These are phyloP conservation scores for Perodicticus potto DNA, from an alignment of 2,797 vertebrate genomes.

Conservation along the genomic window DNA sequence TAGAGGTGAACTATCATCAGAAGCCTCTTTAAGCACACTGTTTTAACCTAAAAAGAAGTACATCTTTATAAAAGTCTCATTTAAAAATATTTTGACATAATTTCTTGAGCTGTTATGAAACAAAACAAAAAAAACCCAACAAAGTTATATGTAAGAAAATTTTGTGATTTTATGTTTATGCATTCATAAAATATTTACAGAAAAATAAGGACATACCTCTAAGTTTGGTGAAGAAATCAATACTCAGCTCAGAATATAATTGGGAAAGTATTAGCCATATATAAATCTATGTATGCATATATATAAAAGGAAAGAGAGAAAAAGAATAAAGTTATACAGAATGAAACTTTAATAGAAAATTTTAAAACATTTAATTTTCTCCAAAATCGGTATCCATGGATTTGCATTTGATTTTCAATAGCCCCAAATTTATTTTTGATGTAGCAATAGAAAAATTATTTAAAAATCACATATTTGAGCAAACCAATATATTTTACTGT, in stretches of 20 bases:
- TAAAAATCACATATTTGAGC: neutral
- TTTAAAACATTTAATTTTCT: neutral
- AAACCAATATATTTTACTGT: neutral
- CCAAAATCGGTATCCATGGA: neutral
- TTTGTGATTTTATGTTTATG: neutral
- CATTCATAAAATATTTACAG: constrained; percentile 28
- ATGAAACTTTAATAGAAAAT: neutral
- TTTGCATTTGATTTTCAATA: neutral
- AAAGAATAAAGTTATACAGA: neutral
- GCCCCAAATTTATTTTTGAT: neutral
- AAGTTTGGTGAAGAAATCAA: neutral
- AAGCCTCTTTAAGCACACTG: neutral
- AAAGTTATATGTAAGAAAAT: neutral
- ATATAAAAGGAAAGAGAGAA: neutral
- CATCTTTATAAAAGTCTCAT: neutral
- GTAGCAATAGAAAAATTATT: neutral
- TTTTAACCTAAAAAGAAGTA: neutral
- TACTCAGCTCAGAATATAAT: neutral
- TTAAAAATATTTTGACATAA: neutral
- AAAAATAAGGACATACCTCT: neutral
- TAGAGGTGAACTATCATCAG: neutral
- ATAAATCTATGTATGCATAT: no score
- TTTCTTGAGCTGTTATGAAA: neutral
- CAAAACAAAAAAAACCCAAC: neutral
- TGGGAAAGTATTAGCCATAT: neutral